phyloP scores from a whole-genome alignment of 2,888 invertebrate genomes.

The Stenchaetothrips biformis region DNA sequence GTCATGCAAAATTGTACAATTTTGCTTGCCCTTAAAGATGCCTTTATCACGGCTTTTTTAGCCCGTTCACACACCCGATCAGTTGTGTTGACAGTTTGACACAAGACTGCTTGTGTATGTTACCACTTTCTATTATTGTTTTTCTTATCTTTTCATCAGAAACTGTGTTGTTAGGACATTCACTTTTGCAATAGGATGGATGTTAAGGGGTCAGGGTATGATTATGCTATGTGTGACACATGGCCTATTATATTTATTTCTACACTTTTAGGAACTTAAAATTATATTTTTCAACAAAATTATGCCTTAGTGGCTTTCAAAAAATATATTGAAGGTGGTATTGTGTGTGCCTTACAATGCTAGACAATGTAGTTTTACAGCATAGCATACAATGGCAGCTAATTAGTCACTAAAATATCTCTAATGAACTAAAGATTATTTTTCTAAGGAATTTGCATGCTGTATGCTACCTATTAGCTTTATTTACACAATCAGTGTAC shows the following conservation, averaged over 20 bases:
- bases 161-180: too few relatives aligned
- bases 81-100: slow-evolving; percentile 53
- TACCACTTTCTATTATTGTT: too few relatives aligned
- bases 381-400: neutral
- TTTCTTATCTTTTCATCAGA: too few relatives aligned
- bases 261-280: neutral
- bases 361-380: neutral
- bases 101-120: too few relatives aligned
- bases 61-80: slow-evolving; percentile 38
- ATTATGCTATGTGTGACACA: neutral
- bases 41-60: neutral
- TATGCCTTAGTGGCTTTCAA: neutral
- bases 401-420: neutral
- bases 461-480: neutral
- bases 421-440: neutral
- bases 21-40: neutral
- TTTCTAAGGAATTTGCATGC: neutral
- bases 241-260: neutral
- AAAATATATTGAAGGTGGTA: neutral
- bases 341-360: neutral
- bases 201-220: neutral
- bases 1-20: slow-evolving; percentile 36
- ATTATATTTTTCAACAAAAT: neutral
- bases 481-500: too few relatives aligned
- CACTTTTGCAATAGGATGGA: neutral